A percentile compares a stretch with the other conserved stretches of the same genome.
These are phyloP conservation scores for Sus scrofa DNA, from an alignment of 2,113 vertebrate species.

Conservation along the genomic window DNA sequence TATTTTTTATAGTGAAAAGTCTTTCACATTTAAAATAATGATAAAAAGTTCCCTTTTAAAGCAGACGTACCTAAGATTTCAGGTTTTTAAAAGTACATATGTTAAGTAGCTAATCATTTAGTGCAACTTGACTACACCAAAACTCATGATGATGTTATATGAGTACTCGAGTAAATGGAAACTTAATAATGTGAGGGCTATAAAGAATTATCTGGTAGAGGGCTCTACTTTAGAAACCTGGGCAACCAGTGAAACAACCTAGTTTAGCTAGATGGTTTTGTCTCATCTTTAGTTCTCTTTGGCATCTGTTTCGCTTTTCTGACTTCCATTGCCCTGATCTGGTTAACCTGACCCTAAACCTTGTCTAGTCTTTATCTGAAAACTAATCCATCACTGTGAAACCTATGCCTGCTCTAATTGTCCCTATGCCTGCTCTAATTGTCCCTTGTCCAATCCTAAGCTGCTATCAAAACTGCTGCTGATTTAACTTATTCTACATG, in stretches of 20 bases:
- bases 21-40: not conserved
- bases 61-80: not conserved
- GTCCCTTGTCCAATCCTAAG: not conserved
- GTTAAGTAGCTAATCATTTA: not conserved
- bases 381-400: not conserved
- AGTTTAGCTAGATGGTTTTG: not conserved
- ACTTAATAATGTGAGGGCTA: not conserved
- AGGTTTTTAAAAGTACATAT: not conserved
- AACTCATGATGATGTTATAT: not conserved
- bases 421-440: not conserved
- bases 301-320: not conserved
- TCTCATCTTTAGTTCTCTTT: not conserved
- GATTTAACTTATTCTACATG: not conserved
- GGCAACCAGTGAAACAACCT: not conserved
- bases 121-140: not conserved
- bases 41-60: not conserved
- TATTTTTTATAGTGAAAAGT: slow-evolving; percentile 26
- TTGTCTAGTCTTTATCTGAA: not conserved
- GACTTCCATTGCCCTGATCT: not conserved
- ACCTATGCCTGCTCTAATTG: not conserved
- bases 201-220: not conserved
- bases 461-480: not conserved
- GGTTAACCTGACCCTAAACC: not conserved
- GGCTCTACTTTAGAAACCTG: not conserved
- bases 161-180: not conserved